Evolutionary conservation across 2,888 invertebrate species (phyloP).

Genomic region (Cheilosia urbana): DNA sequence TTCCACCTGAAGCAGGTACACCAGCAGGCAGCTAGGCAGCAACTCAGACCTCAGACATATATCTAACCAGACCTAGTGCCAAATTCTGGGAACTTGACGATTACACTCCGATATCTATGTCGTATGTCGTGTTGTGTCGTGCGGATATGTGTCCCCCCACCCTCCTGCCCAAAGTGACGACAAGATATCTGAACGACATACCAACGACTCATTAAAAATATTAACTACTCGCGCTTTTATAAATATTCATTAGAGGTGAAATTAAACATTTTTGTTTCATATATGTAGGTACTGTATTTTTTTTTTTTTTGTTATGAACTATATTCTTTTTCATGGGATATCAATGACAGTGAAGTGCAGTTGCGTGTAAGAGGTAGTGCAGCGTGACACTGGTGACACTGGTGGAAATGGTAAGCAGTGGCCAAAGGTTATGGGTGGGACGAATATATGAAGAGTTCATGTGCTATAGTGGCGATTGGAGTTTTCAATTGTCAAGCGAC

Average conservation of each 20-base stretch:
- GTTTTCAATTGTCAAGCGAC: not conserved
- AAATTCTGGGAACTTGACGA: conserved; percentile 63
- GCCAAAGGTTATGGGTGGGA: conserved; percentile 32
- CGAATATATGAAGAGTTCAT: conserved; percentile 50
- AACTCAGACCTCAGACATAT: not conserved
- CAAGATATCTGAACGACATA: conserved; percentile 60
- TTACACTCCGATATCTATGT: conserved; percentile 40
- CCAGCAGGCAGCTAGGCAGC: not conserved
- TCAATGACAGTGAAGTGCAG: conserved; percentile 28
- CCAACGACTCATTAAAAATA: conserved; percentile 72
- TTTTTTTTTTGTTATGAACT: conserved; percentile 59
- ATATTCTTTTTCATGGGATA: conserved; percentile 40
- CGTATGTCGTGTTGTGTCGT: conserved; percentile 1
- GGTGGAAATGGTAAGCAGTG: conserved; percentile 11
- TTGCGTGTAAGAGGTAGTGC: conserved; percentile 22
- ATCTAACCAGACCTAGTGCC: conserved; percentile 42
- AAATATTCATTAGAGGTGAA: conserved; percentile 72
- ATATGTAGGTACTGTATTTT: conserved; percentile 28
- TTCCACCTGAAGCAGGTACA: conserved; percentile 56
- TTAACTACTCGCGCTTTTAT: conserved; percentile 69
- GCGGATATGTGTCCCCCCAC: not conserved
- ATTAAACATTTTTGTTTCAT: conserved; percentile 52
- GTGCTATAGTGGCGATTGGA: conserved; percentile 3
- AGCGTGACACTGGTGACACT: conserved; percentile 38
- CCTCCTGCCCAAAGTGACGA: not conserved